Base-by-base conservation (phyloP, 2,113 vertebrate species). In the Phycodurus eques region DNA sequence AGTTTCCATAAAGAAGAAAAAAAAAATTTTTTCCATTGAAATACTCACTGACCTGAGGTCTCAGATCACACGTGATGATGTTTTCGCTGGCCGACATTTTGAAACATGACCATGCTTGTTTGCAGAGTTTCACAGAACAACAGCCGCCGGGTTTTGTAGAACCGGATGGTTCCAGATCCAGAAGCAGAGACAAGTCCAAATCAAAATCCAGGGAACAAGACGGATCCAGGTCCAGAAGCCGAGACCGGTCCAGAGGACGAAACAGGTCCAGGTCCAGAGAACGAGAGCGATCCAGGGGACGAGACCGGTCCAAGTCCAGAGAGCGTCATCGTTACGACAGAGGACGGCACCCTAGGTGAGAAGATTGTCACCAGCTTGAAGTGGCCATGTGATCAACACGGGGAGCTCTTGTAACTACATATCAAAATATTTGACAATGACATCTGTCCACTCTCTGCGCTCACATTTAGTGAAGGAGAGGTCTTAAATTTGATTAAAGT, bases 341-440 rank as follows among this genome's bases (percentile, higher is more conserved):
- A 76, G 86, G 88, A 68, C 85, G 80, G 68, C 78, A 86, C 51
- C 51, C 66, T 20, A 62, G 90, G 88, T 86, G 89, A 80, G 31
- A 33, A 1, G 9, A 44, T 64, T 8, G 46, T 43, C n/a, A 33
- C 7, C n/a, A 20, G 35, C 8, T 5, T 20, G 3, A 35, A 22
- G 47, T 39, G 35, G 35, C 6, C 35, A 39, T 39, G 35, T 39
- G 35, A 39, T 39, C 35, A 6, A 39, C 6, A 39, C 6, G 35
- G 3, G 35, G 3, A 39, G 35, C 35, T 39, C 6, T 39, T 27
- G 27, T 27, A 27, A 27, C 27, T 27, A 27, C 27, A 6, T 39
- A 39, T 39, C 35, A 39, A 39, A 39, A 39, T 39, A 39, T 39
- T 39, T 39, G 35, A 39, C 35, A 39, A 5, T 39, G 35, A 39